Conservation (phyloP, 2,888 invertebrate genomes). For the Eupeodes latifasciatus region DNA sequence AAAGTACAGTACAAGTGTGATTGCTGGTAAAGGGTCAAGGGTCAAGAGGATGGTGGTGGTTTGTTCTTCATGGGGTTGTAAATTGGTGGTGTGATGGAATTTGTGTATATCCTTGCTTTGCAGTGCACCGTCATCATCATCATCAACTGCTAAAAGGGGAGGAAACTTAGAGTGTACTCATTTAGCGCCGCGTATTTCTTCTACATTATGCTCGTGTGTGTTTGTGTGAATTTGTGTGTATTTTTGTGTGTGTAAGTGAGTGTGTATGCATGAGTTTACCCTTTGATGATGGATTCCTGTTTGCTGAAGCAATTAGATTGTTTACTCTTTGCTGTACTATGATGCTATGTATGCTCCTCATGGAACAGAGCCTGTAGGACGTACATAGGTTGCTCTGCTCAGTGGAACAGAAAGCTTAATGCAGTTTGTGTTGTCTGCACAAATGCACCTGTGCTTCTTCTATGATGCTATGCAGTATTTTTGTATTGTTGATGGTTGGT, state of each 20-base stretch:
- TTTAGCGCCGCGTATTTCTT: conserved; percentile 27
- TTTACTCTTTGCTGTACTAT: conserved; percentile 50
- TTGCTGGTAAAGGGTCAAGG: not conserved
- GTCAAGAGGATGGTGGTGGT: conserved; percentile 39
- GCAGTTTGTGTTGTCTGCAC: conserved; percentile 53
- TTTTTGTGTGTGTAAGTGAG: not conserved
- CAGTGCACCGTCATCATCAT: conserved; percentile 15
- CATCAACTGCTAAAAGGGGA: not conserved
- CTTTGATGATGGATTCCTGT: conserved; percentile 71
- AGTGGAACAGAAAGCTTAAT: conserved; percentile 52
- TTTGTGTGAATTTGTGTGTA: not conserved
- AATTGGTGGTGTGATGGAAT: not conserved
- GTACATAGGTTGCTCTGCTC: conserved; percentile 41
- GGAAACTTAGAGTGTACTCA: conserved; percentile 44
- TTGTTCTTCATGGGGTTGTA: not conserved
- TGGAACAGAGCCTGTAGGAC: conserved; percentile 27
- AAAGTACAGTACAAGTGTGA: not conserved
- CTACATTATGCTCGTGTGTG: too few relatives aligned
- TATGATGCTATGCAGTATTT: not conserved
- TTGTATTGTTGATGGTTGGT: not conserved
- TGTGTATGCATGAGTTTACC: conserved; percentile 34
- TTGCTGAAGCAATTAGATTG: conserved; percentile 72
- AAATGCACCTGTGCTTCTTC: conserved; percentile 29
- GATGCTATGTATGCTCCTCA: too few relatives aligned
- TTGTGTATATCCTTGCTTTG: conserved; percentile 1